Percentiles rank a stretch among this genome's conserved stretches.
Evolutionary conservation across 92 coral and sea anemone genomes (phyloP).

Genomic region (Nematostella vectensis): DNA sequence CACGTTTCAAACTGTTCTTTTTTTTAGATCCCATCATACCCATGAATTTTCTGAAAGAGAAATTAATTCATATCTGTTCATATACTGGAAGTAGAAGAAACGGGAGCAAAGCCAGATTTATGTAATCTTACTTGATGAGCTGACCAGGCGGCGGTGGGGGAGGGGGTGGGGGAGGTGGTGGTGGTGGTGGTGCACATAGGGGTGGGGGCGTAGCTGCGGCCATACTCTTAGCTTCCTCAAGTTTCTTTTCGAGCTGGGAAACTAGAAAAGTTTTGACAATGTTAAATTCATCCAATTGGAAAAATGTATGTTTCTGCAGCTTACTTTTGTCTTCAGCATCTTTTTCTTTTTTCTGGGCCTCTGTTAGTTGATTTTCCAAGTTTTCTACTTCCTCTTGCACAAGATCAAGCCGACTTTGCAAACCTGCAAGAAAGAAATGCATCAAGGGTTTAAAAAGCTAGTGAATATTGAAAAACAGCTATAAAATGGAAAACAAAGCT

Average conservation of each 20-base stretch:
- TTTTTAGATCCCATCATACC: constrained; percentile 59
- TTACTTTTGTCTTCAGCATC: constrained; percentile 70
- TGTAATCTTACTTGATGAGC: constrained; percentile 48
- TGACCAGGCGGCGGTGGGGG: too few relatives aligned
- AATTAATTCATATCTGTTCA: too few relatives aligned
- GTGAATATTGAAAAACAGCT: too few relatives aligned
- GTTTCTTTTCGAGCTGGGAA: constrained; percentile 39
- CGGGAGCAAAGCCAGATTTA: background rate
- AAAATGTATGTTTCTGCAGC: background rate
- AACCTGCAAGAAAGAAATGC: constrained; percentile 16
- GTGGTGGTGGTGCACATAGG: constrained; percentile 55
- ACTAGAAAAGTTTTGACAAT: constrained; percentile 23
- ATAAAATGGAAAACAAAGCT: too few relatives aligned
- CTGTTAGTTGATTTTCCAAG: constrained; percentile 63
- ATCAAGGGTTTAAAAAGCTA: too few relatives aligned
- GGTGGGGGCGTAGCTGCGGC: constrained; percentile 41
- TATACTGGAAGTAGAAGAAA: too few relatives aligned
- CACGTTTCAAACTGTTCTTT: constrained; percentile 28
- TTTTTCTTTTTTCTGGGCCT: constrained; percentile 55
- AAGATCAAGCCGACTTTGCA: constrained; percentile 54
- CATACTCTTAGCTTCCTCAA: constrained; percentile 43
- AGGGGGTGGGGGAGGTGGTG: constrained; percentile 70
- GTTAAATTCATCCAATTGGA: too few relatives aligned
- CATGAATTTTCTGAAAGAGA: constrained; percentile 55
- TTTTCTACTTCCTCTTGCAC: constrained; percentile 72